These are phyloP conservation scores for Acestrorhynchus altus DNA, from an alignment of 2,797 vertebrate genomes.

Conservation along the genomic window DNA sequence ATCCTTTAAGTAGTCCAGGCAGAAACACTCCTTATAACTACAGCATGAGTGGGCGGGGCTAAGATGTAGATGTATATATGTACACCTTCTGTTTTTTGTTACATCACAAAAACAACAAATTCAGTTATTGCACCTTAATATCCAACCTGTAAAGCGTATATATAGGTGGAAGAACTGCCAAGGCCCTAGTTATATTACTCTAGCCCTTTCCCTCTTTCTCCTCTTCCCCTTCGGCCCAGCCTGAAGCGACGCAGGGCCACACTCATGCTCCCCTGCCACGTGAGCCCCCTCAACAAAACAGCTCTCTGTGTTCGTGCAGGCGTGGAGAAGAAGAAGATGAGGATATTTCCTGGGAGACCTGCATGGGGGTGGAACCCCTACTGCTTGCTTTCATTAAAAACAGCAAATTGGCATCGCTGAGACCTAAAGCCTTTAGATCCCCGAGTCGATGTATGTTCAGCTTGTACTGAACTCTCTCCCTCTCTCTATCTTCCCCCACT, in stretches of 20 bases:
- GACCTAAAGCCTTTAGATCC: slow-evolving; percentile 72
- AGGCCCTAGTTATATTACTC: not conserved
- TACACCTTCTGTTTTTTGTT: no score
- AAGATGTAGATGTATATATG: no score
- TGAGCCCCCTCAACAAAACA: slow-evolving; percentile 30
- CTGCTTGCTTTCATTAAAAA: slow-evolving; percentile 74
- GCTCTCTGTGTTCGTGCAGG: slow-evolving; percentile 18
- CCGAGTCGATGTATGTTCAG: slow-evolving; percentile 75
- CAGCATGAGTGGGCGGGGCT: no score
- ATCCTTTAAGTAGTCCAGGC: no score
- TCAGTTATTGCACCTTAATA: no score
- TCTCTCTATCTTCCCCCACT: slow-evolving; percentile 58
- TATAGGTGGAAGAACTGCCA: no score
- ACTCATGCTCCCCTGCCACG: slow-evolving; percentile 44
- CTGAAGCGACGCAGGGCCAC: slow-evolving; percentile 33
- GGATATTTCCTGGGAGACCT: slow-evolving; percentile 59
- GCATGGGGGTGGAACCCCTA: slow-evolving; percentile 57
- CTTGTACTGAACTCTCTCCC: slow-evolving; percentile 64
- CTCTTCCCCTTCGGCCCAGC: slow-evolving; percentile 21
- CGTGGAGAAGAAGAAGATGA: slow-evolving; percentile 40
- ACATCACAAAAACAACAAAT: no score
- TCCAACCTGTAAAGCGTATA: no score
- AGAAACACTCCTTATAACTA: no score
- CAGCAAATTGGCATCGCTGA: slow-evolving; percentile 75
- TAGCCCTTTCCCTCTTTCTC: not conserved